phyloP scores from a whole-genome alignment of 2,113 vertebrate species.

The Kryptolebias marmoratus region DNA sequence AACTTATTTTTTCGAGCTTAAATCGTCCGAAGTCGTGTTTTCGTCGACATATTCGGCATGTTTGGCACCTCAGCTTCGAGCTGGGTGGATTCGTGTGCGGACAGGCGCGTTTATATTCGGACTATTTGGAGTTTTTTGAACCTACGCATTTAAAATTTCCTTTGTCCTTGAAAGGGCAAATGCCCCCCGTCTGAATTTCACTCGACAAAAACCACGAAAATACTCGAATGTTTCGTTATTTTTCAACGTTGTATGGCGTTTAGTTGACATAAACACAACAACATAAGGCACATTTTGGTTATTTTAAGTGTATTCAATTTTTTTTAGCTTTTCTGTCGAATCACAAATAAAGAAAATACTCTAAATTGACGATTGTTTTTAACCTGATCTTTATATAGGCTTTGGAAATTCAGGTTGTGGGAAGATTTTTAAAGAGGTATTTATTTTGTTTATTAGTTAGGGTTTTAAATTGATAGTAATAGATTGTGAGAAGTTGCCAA shows the following conservation, averaged over 20 bases:
- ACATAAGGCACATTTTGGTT: constrained; percentile 33
- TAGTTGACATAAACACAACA: constrained; percentile 20
- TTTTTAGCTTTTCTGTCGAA: constrained; percentile 41
- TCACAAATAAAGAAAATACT: constrained; percentile 12
- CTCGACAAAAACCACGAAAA: constrained; percentile 60
- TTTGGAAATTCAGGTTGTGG: constrained; percentile 7
- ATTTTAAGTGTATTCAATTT: constrained; percentile 56
- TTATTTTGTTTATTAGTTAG: constrained; percentile 20
- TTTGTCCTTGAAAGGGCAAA: constrained; percentile 86
- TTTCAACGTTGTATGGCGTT: constrained; percentile 12
- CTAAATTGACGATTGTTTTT: constrained; percentile 21
- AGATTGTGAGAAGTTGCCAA: constrained; percentile 29
- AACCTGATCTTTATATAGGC: not conserved
- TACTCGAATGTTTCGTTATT: constrained; percentile 21
- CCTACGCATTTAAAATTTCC: constrained; percentile 85
- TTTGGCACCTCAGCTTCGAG: constrained; percentile 34
- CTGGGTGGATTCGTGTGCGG: constrained; percentile 27
- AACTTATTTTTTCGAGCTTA: not conserved
- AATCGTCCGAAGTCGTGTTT: not conserved
- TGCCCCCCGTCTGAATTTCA: constrained; percentile 73
- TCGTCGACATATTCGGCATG: constrained; percentile 25
- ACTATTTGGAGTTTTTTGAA: constrained; percentile 64
- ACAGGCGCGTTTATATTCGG: constrained; percentile 42
- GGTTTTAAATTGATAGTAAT: constrained; percentile 38
- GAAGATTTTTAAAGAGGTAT: constrained; percentile 11